Percentiles rank a stretch among this genome's conserved stretches.
Conservation (phyloP, 2,797 vertebrate species). For the Poliocrania exsul region DNA sequence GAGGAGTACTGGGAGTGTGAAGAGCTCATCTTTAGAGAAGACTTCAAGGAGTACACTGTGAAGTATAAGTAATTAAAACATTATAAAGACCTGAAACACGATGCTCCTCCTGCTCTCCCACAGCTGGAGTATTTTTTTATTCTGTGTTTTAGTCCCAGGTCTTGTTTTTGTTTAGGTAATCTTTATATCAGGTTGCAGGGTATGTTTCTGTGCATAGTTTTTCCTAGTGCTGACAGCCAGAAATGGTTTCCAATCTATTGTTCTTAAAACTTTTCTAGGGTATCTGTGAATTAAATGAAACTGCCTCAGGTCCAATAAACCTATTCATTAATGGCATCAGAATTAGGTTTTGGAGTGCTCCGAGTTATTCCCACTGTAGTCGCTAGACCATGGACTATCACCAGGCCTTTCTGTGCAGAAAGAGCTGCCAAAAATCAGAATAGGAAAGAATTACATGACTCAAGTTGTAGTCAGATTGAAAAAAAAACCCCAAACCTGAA, state of each 20-base stretch:
- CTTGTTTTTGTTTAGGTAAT: slow-evolving; percentile 30
- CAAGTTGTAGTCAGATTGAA: not conserved
- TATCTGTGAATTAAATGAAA: not conserved
- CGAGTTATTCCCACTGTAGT: not conserved
- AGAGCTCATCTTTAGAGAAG: not conserved
- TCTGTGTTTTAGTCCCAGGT: not conserved
- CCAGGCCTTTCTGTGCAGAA: not conserved
- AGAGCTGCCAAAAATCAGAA: not conserved
- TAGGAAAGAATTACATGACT: not conserved
- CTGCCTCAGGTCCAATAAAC: not conserved
- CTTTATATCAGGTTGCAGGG: not conserved
- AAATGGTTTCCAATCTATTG: not conserved
- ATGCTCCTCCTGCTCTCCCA: not conserved
- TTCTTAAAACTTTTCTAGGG: not conserved
- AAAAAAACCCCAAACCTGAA: no score
- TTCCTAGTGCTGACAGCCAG: not conserved
- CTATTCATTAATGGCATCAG: not conserved
- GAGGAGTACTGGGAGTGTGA: not conserved
- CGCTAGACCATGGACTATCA: not conserved
- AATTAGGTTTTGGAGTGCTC: not conserved
- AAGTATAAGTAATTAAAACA: not conserved
- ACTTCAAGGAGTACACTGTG: not conserved
- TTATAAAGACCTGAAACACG: not conserved
- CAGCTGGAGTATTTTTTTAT: not conserved
- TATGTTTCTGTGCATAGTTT: not conserved